Evolutionary conservation across 2,113 vertebrate genomes (phyloP).

Genomic region (Pavo muticus): DNA sequence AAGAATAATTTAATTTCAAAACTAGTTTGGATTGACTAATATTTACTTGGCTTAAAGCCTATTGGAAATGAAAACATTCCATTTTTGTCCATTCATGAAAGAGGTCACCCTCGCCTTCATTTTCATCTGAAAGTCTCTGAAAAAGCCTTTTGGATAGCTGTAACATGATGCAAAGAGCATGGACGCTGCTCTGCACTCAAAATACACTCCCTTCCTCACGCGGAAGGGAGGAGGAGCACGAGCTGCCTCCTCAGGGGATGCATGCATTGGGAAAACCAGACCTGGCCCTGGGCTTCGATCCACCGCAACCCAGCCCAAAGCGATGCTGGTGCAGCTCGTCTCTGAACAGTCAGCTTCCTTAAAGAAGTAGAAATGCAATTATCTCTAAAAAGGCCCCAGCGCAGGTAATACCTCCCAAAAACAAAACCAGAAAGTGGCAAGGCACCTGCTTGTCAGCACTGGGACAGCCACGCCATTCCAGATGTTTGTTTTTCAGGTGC

Average conservation of each 20-base stretch:
- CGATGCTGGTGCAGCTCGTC: background rate
- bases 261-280: background rate
- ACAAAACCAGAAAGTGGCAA: background rate
- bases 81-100: constrained; percentile 52
- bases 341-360: background rate
- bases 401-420: background rate
- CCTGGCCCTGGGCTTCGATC: background rate
- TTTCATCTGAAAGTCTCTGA: background rate
- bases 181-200: background rate
- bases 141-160: background rate
- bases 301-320: background rate
- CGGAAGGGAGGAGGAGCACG: background rate
- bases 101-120: constrained; percentile 16
- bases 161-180: background rate
- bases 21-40: constrained; percentile 65
- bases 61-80: constrained; percentile 73
- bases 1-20: constrained; percentile 74
- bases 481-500: background rate
- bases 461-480: background rate
- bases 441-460: background rate
- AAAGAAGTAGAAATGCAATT: background rate
- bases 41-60: constrained; percentile 69
- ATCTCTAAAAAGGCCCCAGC: background rate
- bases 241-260: background rate
- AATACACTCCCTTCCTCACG: background rate